phyloP scores from a whole-genome alignment of 2,113 vertebrate species.

The Gymnorhina tibicen region DNA sequence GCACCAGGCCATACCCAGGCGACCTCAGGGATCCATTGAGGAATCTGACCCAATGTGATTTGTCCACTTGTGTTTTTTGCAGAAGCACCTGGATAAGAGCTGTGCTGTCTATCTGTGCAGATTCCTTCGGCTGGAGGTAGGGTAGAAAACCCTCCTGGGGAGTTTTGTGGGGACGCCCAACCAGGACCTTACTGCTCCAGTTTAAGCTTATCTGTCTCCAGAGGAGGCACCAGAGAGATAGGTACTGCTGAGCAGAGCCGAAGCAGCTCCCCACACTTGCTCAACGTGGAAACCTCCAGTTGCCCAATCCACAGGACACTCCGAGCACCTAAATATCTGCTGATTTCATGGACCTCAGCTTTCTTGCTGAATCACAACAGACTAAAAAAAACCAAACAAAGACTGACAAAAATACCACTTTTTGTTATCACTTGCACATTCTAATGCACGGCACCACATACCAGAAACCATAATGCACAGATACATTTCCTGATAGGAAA shows the following conservation, averaged over 20 bases:
- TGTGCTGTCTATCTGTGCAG: neutral
- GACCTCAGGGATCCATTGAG: neutral
- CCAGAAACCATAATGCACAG: neutral
- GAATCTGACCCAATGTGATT: neutral
- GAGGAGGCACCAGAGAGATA: neutral
- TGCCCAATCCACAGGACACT: neutral
- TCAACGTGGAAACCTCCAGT: neutral
- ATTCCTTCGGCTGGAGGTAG: neutral
- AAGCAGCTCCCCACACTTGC: neutral
- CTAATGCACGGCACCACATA: neutral
- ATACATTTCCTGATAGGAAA: constrained; percentile 52
- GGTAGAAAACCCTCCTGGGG: neutral
- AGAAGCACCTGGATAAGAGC: neutral
- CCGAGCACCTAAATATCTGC: neutral
- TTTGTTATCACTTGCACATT: neutral
- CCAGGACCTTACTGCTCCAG: neutral
- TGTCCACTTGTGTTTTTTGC: neutral
- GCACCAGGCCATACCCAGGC: neutral
- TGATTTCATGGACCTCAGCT: neutral
- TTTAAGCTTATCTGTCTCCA: neutral
- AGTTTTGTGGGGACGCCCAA: neutral
- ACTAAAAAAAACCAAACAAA: neutral
- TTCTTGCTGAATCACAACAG: constrained; percentile 5
- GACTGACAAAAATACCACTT: constrained; percentile 32
- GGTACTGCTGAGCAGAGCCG: neutral